Base-by-base conservation (phyloP, 2,113 vertebrate species). In the Mobula hypostoma region DNA sequence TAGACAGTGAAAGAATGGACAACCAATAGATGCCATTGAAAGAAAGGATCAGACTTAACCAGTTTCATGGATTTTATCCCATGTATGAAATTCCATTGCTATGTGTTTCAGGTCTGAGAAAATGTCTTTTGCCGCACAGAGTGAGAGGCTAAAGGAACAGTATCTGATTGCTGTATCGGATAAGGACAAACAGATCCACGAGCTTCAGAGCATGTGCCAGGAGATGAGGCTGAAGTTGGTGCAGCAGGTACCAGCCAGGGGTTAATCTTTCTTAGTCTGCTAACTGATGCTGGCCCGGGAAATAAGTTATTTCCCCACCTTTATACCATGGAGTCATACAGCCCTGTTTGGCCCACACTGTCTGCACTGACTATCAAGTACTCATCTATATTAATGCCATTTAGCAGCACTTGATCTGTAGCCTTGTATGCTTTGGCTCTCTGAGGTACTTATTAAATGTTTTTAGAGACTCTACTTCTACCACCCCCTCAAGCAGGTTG, bases 101-200 rank as follows among this genome's bases (percentile, higher is more conserved):
- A 58, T 95, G 95, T 40, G 32, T 95, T 36, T 29, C 94, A 97
- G 97, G n/a, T 87, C 96, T 36, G 97, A 97, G 95, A 97, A 96
- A 61, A 94, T 24, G 19, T 91, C 97, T 61, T 98, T 97, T 98
- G 97, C 97, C 95, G 95, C 96, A 91, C 98, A 98, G 94, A 97
- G 96, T 0, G 97, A 96, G 95, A 96, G 95, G 92, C 96, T 97
- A 95, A 98, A 98, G 95, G 97, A 98, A 94, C 98, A 98, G 95
- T 98, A 97, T 78, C 96, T 98, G 87, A 85, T 96, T 95, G 96
- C 97, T 0, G 96, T 99, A 48, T 96, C 98, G 5, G 98, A 98
- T 94, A 97, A 97, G 76, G 98, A 99, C 95, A 97, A 97, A 94
- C 97, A 98, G 82, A 95, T 98, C 87, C 96, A 96, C 74, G 97